phyloP scores from a whole-genome alignment of 2,888 invertebrate genomes.

The Gerosis bhagava region DNA sequence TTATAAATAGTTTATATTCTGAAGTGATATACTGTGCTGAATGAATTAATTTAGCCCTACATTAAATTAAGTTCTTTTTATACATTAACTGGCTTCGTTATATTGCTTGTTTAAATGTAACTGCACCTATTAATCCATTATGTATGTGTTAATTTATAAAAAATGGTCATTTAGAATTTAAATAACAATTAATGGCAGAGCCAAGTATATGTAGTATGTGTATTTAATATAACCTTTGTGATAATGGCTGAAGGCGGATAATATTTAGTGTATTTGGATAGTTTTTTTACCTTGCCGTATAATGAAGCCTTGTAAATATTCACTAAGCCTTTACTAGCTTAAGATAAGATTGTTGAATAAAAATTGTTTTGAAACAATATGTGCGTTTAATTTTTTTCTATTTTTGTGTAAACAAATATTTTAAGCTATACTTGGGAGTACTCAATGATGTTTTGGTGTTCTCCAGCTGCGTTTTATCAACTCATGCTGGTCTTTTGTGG shows the following conservation, averaged over 20 bases:
- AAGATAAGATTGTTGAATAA: constrained; percentile 76
- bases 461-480: no score
- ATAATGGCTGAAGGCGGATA: constrained; percentile 27
- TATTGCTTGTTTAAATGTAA: constrained; percentile 40
- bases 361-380: constrained; percentile 69
- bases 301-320: constrained; percentile 80
- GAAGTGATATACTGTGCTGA: constrained; percentile 58
- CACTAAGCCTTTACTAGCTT: constrained; percentile 77
- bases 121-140: constrained; percentile 35
- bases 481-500: no score
- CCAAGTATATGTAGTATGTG: constrained; percentile 57
- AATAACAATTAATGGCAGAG: constrained; percentile 42
- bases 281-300: constrained; percentile 79
- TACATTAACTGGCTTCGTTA: constrained; percentile 49
- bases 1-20: constrained; percentile 61
- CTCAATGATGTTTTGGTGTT: no score
- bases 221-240: constrained; percentile 22
- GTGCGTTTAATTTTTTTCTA: constrained; percentile 48
- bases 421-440: no score
- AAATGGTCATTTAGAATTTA: constrained; percentile 8
- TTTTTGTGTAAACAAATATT: no score
- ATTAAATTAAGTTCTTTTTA: constrained; percentile 42
- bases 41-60: constrained; percentile 52
- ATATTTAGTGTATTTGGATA: constrained; percentile 56
- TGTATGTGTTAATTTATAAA: constrained; percentile 22